Conservation (phyloP, 1,140 invertebrate species). For the Micrasema minimum region DNA sequence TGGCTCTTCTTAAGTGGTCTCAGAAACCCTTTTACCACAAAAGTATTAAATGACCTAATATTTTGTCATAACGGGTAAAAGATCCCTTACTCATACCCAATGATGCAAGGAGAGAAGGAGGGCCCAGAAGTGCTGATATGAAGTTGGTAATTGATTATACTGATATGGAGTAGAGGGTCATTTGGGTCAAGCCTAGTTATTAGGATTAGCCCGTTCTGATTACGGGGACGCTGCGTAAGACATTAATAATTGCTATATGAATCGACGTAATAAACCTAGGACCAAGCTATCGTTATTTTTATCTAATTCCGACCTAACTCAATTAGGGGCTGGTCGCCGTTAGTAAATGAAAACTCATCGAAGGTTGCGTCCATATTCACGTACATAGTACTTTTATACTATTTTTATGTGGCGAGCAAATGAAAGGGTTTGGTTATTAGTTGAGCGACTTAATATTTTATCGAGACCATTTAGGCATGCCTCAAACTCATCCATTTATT, state of each 20-base stretch:
- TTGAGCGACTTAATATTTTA: too few relatives aligned
- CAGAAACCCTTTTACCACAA: too few relatives aligned
- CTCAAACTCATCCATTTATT: too few relatives aligned
- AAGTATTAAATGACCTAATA: too few relatives aligned
- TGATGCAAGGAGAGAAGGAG: background rate
- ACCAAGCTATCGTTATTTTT: background rate
- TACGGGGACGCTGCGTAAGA: constrained; percentile 22
- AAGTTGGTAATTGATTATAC: constrained; percentile 7
- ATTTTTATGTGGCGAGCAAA: too few relatives aligned
- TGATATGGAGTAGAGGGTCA: constrained; percentile 2
- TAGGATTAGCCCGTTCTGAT: constrained; percentile 25
- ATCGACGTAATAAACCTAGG: constrained; percentile 17
- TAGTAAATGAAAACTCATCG: background rate
- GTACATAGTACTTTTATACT: too few relatives aligned
- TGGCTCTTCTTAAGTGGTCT: too few relatives aligned
- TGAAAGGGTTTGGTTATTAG: too few relatives aligned
- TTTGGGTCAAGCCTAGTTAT: constrained; percentile 15
- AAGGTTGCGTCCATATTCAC: too few relatives aligned
- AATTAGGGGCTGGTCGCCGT: constrained; percentile 6
- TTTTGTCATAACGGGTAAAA: too few relatives aligned
- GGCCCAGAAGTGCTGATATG: constrained; percentile 14
- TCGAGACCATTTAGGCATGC: too few relatives aligned
- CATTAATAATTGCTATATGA: constrained; percentile 30
- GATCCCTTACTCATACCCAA: too few relatives aligned
- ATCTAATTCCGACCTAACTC: constrained; percentile 1